These are phyloP conservation scores for Romanogobio albipinnatus DNA, from an alignment of 2,113 vertebrate species.

Conservation along the genomic window DNA sequence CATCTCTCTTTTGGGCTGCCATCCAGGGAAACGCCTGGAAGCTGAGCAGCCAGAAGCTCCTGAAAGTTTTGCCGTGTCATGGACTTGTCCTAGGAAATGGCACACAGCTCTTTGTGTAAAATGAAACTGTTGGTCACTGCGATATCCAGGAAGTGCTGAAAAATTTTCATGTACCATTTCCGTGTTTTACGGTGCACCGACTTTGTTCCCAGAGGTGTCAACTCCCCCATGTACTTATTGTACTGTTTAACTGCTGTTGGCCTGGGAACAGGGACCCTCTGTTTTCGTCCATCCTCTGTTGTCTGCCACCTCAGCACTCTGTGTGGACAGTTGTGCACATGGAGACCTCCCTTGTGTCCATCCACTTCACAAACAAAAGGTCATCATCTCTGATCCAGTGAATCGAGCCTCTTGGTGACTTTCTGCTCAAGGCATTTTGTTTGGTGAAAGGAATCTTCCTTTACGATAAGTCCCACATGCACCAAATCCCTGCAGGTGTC, in stretches of 20 bases:
- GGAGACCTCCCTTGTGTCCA: neutral
- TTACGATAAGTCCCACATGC: neutral
- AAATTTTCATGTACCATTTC: too few relatives aligned
- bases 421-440: neutral
- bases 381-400: neutral
- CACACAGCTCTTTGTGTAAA: too few relatives aligned
- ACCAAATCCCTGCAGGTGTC: neutral
- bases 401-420: neutral
- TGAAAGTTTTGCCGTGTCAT: too few relatives aligned
- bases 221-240: neutral
- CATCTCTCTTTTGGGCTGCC: neutral
- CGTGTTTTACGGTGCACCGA: too few relatives aligned
- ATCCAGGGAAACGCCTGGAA: neutral
- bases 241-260: too few relatives aligned
- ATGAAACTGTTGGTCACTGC: too few relatives aligned
- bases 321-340: neutral
- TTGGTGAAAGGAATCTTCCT: neutral
- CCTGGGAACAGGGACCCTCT: too few relatives aligned
- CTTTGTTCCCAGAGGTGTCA: neutral
- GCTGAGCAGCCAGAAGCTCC: too few relatives aligned
- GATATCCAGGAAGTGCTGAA: too few relatives aligned
- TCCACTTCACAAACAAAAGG: neutral
- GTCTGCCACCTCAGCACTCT: neutral
- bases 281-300: too few relatives aligned
- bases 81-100: too few relatives aligned